Evolutionary conservation across 1,140 invertebrate species (phyloP).

Genomic region (Plectrocnemia conspersa): DNA sequence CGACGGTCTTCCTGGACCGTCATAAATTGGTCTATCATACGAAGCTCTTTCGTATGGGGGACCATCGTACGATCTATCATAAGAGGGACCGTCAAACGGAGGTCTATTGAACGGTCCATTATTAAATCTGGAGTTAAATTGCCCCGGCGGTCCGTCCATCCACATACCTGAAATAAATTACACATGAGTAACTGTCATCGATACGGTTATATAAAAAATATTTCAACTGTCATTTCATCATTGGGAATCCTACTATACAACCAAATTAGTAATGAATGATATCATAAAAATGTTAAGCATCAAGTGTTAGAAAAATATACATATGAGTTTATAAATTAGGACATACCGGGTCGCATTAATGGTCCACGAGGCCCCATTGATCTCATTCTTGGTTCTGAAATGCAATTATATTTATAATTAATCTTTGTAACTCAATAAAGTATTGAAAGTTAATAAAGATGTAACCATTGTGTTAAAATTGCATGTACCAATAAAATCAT

Average conservation of each 20-base stretch:
- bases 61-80: conserved; percentile 40
- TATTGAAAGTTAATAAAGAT: too few relatives aligned
- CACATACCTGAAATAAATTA: conserved; percentile 45
- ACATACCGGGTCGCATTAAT: conserved; percentile 38
- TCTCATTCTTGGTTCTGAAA: conserved; percentile 48
- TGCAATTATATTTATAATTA: conserved; percentile 27
- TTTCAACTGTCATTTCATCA: background rate
- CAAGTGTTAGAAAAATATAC: background rate
- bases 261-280: background rate
- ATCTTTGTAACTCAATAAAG: background rate
- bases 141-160: conserved; percentile 43
- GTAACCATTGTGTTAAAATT: too few relatives aligned
- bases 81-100: conserved; percentile 28
- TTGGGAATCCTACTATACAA: background rate
- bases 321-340: background rate
- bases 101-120: conserved; percentile 33
- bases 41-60: conserved; percentile 41
- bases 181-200: background rate
- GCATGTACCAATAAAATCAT: too few relatives aligned
- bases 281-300: background rate
- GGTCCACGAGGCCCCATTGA: conserved; percentile 41
- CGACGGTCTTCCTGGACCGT: conserved; percentile 28
- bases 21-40: conserved; percentile 38
- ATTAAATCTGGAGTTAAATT: conserved; percentile 31
- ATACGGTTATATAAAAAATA: conserved; percentile 1